Evolutionary conservation across 2,113 vertebrate species (phyloP).

Genomic region (Anser brachyrhynchus): DNA sequence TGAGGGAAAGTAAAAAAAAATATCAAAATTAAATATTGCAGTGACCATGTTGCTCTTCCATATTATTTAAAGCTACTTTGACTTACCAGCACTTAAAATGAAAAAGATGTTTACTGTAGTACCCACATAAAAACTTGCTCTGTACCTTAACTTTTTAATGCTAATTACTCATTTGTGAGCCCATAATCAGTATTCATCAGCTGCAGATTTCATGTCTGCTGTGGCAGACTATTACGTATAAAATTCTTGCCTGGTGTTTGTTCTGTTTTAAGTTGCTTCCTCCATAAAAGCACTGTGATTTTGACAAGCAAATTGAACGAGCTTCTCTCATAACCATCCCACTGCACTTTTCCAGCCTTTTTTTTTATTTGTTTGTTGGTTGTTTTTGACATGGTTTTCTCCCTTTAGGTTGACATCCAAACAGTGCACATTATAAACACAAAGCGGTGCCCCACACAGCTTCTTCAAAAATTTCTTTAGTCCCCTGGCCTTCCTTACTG

Average conservation of each 20-base stretch:
- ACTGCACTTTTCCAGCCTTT: background rate
- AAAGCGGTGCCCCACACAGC: background rate
- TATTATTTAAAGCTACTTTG: slow-evolving; percentile 5
- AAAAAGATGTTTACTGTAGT: background rate
- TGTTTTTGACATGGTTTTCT: background rate
- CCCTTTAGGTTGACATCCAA: background rate
- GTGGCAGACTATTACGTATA: background rate
- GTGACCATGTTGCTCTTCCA: background rate
- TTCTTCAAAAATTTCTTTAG: background rate
- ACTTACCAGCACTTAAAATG: background rate
- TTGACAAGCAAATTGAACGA: background rate
- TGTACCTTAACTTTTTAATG: background rate
- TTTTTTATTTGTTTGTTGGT: background rate
- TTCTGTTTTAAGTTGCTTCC: background rate
- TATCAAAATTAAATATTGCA: background rate
- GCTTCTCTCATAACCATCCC: background rate
- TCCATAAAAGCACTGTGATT: background rate
- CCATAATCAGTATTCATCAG: background rate
- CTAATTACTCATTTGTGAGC: background rate
- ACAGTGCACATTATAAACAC: background rate
- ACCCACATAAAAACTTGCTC: background rate
- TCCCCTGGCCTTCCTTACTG: background rate
- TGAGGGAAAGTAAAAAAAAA: background rate
- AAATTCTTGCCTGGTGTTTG: background rate
- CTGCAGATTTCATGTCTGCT: background rate